Conservation (phyloP, 2,888 invertebrate genomes). For the Anthophora plumipes region DNA sequence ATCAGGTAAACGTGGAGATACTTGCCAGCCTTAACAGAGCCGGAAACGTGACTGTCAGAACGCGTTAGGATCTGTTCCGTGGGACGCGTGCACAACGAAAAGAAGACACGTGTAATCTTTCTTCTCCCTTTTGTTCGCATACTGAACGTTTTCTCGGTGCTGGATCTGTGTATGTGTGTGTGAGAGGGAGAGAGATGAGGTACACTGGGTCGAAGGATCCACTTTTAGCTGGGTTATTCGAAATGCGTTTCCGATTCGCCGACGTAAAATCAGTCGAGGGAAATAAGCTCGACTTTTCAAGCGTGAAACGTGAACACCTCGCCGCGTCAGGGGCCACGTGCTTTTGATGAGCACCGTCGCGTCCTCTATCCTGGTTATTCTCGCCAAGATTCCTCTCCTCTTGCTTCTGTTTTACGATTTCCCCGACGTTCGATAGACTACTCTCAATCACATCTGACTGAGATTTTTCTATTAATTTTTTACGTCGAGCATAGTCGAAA, state of each 20-base stretch:
- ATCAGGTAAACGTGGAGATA: conserved; percentile 51
- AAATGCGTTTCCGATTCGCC: conserved; percentile 55
- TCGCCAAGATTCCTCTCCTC: neutral
- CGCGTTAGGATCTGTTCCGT: conserved; percentile 34
- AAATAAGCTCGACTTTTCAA: conserved; percentile 34
- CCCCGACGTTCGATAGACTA: neutral
- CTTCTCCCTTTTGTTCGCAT: conserved; percentile 26
- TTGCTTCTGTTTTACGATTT: neutral
- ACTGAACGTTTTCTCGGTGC: conserved; percentile 35
- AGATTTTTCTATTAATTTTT: neutral
- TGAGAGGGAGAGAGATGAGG: neutral
- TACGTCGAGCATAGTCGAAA: neutral
- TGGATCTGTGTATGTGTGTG: neutral
- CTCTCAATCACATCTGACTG: neutral
- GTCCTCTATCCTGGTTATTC: neutral
- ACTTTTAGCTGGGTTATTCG: conserved; percentile 44
- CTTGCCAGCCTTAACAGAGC: conserved; percentile 46
- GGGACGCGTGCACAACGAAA: conserved; percentile 6
- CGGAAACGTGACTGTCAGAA: conserved; percentile 62
- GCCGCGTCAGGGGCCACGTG: neutral
- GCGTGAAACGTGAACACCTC: conserved; percentile 36
- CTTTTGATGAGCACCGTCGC: neutral
- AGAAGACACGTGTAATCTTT: conserved; percentile 51
- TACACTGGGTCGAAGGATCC: conserved; percentile 16
- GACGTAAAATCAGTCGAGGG: conserved; percentile 39